A percentile compares a stretch with the other conserved stretches of the same genome.
phyloP scores from a whole-genome alignment of 2,113 vertebrate species.

The Burhinus oedicnemus region DNA sequence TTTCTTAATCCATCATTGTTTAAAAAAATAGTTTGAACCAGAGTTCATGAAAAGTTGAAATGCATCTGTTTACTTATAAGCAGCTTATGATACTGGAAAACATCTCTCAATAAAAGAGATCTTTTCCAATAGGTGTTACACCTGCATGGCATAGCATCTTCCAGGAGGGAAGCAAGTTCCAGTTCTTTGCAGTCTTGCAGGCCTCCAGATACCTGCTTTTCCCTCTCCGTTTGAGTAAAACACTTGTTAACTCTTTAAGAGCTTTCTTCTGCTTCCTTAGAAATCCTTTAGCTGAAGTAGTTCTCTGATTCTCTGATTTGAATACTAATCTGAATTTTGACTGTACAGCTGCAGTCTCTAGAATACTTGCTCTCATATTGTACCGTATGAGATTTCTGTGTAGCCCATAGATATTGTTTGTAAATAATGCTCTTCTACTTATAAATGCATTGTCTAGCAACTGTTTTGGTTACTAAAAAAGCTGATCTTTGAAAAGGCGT shows the following conservation, averaged over 20 bases:
- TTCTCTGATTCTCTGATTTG: not conserved
- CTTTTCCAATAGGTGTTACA: not conserved
- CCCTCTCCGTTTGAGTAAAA: not conserved
- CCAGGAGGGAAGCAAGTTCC: not conserved
- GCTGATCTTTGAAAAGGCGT: not conserved
- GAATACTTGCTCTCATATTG: not conserved
- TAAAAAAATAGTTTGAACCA: not conserved
- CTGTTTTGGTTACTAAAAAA: not conserved
- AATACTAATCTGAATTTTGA: not conserved
- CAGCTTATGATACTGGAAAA: not conserved
- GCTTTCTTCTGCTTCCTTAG: not conserved
- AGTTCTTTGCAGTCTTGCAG: not conserved
- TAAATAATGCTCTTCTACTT: not conserved
- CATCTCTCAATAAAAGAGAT: not conserved
- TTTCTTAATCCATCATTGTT: not conserved
- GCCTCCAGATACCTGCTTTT: not conserved
- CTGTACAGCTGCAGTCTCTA: not conserved
- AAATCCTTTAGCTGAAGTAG: not conserved
- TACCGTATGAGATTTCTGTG: not conserved
- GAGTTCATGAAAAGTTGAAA: not conserved
- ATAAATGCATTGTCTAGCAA: not conserved
- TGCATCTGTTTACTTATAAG: not conserved
- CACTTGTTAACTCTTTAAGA: not conserved
- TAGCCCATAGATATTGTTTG: not conserved
- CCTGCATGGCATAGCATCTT: not conserved